Evolutionary conservation across 1,140 invertebrate species (phyloP), one percentile per base, ranked within the genome.

Genomic region (Nasonia giraulti): DNA sequence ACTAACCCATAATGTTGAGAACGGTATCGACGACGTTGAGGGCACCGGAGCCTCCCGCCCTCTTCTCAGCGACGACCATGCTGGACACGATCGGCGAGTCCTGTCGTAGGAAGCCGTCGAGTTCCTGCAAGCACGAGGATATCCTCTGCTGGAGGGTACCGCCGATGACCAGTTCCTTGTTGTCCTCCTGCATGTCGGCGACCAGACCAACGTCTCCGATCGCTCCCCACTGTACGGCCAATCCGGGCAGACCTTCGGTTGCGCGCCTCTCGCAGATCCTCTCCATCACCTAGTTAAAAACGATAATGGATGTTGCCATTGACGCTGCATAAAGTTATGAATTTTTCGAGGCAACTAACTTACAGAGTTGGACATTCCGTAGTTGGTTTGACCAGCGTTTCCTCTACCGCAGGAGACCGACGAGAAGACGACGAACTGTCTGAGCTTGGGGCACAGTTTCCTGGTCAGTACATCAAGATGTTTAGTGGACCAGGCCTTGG

Each of bases 371-470:
- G 94, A 92, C 92, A 95, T 93, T 66, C 94, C 96, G 89, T 97
- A 97, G 90, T 97, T 97, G 0, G 95, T 94, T 89, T 97, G 97
- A 4, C 96, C 97, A 78, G 94, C 93, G 90, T 97, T 97, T 74
- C 97, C 97, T 84, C 96, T 93, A 8, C 96, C 96, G 90, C 96
- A 96, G 75, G 94, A 95, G 5, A 97, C 94, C 14, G 96, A 96
- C 2, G 96, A 97, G 89, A 97, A 97, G 0, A 96, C 95, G 11
- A 95, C 94, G 83, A 95, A 95, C 40, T 95, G 90, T 62, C 91
- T 86, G 31, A 95, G 91, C 17, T 91, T 40, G 1, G 93, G 93
- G 87, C 94, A 95, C 71, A 94, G 83, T 75, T 89, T 91, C 83
- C 95, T 92, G 0, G 94, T 92, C 0, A 93, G 23, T 85, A 91